Conservation (phyloP, 2,888 invertebrate genomes). For the Papilio gigon region DNA sequence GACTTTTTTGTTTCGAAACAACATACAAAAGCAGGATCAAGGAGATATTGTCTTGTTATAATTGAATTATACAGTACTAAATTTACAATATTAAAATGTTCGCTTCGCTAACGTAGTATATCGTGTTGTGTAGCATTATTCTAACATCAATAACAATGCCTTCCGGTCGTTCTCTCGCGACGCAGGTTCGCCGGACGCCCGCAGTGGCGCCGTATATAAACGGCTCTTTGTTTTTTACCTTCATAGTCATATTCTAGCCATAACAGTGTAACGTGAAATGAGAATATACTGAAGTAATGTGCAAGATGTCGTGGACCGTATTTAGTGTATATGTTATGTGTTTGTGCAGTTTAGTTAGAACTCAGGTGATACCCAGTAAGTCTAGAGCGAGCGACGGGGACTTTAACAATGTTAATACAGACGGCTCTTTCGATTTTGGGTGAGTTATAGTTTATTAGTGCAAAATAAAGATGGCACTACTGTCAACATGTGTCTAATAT, state of each 20-base stretch:
- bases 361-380: constrained; percentile 76
- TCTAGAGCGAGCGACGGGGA: constrained; percentile 80
- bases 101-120: constrained; percentile 24
- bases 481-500: too few species aligned
- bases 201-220: constrained; percentile 78
- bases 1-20: too few species aligned
- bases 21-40: too few species aligned
- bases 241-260: constrained; percentile 65
- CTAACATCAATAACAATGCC: constrained; percentile 77
- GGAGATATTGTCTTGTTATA: not conserved
- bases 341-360: constrained; percentile 68
- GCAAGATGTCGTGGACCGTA: constrained; percentile 69
- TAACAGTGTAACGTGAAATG: constrained; percentile 55
- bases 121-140: constrained; percentile 49
- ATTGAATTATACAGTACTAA: not conserved
- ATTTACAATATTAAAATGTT: not conserved
- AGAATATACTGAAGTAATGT: constrained; percentile 50
- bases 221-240: constrained; percentile 71
- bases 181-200: constrained; percentile 66
- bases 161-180: constrained; percentile 79
- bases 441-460: constrained; percentile 52
- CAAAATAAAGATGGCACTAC: too few species aligned
- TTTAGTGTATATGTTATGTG: constrained; percentile 66
- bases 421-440: constrained; percentile 90
- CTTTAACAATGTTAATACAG: constrained; percentile 85